Evolutionary conservation across 2,113 vertebrate genomes (phyloP).

Genomic region (Condylura cristata): DNA sequence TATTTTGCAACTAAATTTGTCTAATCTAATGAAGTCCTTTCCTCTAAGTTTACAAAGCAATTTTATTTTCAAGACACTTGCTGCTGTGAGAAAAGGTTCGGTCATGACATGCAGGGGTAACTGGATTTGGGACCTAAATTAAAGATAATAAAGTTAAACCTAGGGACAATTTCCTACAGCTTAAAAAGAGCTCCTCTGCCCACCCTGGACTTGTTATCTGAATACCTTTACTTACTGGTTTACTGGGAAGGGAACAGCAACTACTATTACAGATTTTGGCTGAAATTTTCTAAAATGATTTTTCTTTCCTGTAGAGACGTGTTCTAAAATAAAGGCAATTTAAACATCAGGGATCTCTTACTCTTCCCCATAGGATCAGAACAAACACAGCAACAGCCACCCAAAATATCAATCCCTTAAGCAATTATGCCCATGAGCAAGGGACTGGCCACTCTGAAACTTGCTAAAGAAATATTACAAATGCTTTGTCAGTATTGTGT

Average conservation of each 20-base stretch:
- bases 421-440: not conserved
- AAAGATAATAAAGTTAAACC: conserved; percentile 48
- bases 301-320: conserved; percentile 43
- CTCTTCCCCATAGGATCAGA: conserved; percentile 4
- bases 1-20: not conserved
- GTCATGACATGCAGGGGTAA: not conserved
- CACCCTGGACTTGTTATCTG: not conserved
- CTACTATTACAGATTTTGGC: conserved; percentile 38
- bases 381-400: conserved; percentile 22
- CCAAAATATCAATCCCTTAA: not conserved
- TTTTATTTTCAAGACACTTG: conserved; percentile 51
- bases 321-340: conserved; percentile 40
- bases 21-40: conserved; percentile 17
- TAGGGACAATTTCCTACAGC: conserved; percentile 12
- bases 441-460: not conserved
- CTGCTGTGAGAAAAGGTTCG: conserved; percentile 14
- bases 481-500: not conserved
- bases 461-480: conserved; percentile 15
- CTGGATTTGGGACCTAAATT: not conserved
- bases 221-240: conserved; percentile 24
- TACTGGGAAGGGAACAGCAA: conserved; percentile 12
- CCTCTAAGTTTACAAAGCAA: conserved; percentile 27
- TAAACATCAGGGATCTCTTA: conserved; percentile 9
- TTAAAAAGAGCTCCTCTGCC: conserved; percentile 6
- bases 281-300: conserved; percentile 34